These are phyloP conservation scores for Apodemia duryi DNA, from an alignment of 2,888 invertebrate genomes.

Conservation along the genomic window DNA sequence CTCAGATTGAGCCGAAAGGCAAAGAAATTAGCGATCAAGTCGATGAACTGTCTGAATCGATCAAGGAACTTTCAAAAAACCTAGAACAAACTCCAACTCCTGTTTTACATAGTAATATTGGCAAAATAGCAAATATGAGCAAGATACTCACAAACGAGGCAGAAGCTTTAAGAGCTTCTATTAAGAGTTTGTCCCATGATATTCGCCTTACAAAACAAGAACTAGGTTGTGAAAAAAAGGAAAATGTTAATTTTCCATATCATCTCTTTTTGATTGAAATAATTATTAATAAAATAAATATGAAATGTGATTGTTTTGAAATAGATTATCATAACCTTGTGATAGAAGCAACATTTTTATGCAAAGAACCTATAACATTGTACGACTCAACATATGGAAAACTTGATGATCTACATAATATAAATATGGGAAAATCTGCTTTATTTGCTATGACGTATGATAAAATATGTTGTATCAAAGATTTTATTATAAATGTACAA, in stretches of 20 bases:
- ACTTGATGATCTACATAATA: slow-evolving; percentile 52
- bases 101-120: slow-evolving; percentile 48
- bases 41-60: slow-evolving; percentile 34
- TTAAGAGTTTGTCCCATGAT: slow-evolving; percentile 56
- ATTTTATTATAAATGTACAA: slow-evolving; percentile 55
- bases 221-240: slow-evolving; percentile 36
- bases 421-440: slow-evolving; percentile 67
- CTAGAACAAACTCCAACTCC: slow-evolving; percentile 38
- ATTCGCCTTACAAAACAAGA: slow-evolving; percentile 56
- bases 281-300: slow-evolving; percentile 67
- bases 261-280: slow-evolving; percentile 68
- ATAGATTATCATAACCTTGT: slow-evolving; percentile 64
- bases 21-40: slow-evolving; percentile 35
- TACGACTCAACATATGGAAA: slow-evolving; percentile 63
- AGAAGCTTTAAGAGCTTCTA: slow-evolving; percentile 58
- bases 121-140: slow-evolving; percentile 64
- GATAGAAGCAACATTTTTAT: slow-evolving; percentile 61
- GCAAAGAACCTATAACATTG: slow-evolving; percentile 59
- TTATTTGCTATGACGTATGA: slow-evolving; percentile 73
- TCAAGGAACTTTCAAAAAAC: slow-evolving; percentile 42
- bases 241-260: slow-evolving; percentile 61
- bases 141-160: slow-evolving; percentile 63
- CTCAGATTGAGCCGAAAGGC: slow-evolving; percentile 43
- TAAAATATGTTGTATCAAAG: slow-evolving; percentile 61
- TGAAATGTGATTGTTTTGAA: slow-evolving; percentile 73